Evolutionary conservation across 2,113 vertebrate species (phyloP), one percentile per base, ranked within the genome.

Genomic region (Campylomormyrus tamandua): DNA sequence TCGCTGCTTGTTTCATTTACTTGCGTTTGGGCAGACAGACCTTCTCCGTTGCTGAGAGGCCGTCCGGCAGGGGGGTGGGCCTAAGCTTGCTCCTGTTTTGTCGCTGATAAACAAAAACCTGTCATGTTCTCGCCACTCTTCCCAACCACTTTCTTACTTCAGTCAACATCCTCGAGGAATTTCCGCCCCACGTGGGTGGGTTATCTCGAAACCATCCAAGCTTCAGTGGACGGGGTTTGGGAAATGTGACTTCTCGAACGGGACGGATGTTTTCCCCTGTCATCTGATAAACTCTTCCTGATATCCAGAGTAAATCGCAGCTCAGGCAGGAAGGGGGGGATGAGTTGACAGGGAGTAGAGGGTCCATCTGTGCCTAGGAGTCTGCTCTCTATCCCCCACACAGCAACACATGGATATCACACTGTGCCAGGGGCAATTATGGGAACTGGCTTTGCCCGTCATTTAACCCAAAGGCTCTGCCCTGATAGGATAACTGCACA

Each of bases 1-100:
- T 92, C 89, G 80, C 90, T 88, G 21, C 88, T 89, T 93, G 93
- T 94, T 91, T 92, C 92, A 91, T 94, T 90, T 91, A 91, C 92
- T 91, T 93, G 93, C 91, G 89, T 93, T 80, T 42, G 85, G 90
- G 48, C 89, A 94, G 95, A 94, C 3, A 53, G 91, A 94, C 90
- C 80, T 92, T 83, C 90, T 90, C 42, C 42, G 45, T 1, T 27
- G 89, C 48, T 5, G 66, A 74, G n/a, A 35, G 31, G 74, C 74
- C 17, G 13, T 2, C 11, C 13, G 0, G 13, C 8, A 27, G 70
- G 27, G 15, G 31, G 13, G 13, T 5, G 31, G 5, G 5, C 11
- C 4, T 2, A 39, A 17, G 11, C 74, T 35, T 42, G 74, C 35
- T 42, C 35, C 74, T 70, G n/a, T 31, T 70, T 8, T 13, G 27